A percentile compares a stretch with the other conserved stretches of the same genome.
Evolutionary conservation across 2,888 invertebrate genomes (phyloP).

Genomic region (Trissolcus japonicus): DNA sequence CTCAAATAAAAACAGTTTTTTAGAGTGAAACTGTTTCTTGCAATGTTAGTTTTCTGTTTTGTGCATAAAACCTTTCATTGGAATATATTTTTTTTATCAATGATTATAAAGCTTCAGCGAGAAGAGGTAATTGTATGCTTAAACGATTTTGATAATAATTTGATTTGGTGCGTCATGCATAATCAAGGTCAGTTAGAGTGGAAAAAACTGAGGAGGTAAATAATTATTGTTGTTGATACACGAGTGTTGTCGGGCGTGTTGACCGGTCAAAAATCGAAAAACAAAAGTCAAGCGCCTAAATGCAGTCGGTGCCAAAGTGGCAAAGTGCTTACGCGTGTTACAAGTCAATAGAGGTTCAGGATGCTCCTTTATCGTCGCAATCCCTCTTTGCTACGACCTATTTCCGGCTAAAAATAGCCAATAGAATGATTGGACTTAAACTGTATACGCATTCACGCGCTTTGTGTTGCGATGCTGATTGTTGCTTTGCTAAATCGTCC

Average conservation of each 20-base stretch:
- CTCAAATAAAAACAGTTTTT: too few species aligned
- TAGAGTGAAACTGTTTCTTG: too few species aligned
- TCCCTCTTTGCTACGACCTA: conserved; percentile 68
- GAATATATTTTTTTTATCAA: too few species aligned
- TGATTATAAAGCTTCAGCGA: too few species aligned
- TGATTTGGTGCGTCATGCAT: not conserved
- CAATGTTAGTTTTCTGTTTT: too few species aligned
- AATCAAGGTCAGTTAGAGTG: not conserved
- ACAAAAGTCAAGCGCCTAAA: conserved; percentile 33
- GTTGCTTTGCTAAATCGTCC: conserved; percentile 22
- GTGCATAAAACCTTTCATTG: too few species aligned
- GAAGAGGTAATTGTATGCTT: too few species aligned
- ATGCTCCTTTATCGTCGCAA: conserved; percentile 65
- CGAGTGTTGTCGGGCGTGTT: not conserved
- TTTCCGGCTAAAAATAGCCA: conserved; percentile 74
- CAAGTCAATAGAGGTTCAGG: conserved; percentile 56
- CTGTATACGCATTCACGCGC: conserved; percentile 54
- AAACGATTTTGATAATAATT: too few species aligned
- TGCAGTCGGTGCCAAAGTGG: conserved; percentile 34
- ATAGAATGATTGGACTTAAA: conserved; percentile 71
- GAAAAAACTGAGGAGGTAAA: not conserved
- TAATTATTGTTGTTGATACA: not conserved
- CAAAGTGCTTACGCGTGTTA: conserved; percentile 38
- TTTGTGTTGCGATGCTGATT: conserved; percentile 23
- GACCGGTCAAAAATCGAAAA: conserved; percentile 4